These are phyloP conservation scores for Synanthedon formicaeformis DNA, from an alignment of 2,888 invertebrate species.

Conservation along the genomic window DNA sequence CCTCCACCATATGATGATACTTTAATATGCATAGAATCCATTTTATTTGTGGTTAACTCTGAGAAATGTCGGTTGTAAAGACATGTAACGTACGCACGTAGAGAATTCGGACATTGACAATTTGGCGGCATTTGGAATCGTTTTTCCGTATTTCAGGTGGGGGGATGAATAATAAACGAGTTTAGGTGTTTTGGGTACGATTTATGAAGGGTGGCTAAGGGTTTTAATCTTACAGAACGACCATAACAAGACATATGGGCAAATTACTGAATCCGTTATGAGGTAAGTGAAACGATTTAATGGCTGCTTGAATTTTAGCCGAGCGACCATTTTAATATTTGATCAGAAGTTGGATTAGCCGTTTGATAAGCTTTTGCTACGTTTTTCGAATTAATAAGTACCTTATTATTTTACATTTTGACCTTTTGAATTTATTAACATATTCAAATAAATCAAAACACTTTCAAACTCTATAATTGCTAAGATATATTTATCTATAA, in stretches of 20 bases:
- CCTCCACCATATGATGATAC: slow-evolving; percentile 54
- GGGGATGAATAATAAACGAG: slow-evolving; percentile 56
- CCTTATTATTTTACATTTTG: not conserved
- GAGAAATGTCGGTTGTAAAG: slow-evolving; percentile 33
- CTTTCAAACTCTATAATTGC: not conserved
- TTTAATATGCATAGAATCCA: slow-evolving; percentile 65
- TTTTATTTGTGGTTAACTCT: slow-evolving; percentile 56
- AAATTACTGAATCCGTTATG: slow-evolving; percentile 66
- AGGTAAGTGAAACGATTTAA: slow-evolving; percentile 51
- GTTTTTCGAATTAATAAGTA: slow-evolving; percentile 11
- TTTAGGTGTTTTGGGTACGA: slow-evolving; percentile 46
- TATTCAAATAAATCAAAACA: not conserved
- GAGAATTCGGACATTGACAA: slow-evolving; percentile 36
- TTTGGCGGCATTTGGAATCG: slow-evolving; percentile 40
- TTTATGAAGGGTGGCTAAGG: slow-evolving; percentile 62
- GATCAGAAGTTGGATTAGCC: slow-evolving; percentile 31
- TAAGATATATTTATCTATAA: too few species aligned
- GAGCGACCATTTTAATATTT: slow-evolving; percentile 43
- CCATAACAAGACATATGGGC: slow-evolving; percentile 66
- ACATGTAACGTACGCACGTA: slow-evolving; percentile 14
- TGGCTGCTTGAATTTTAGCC: slow-evolving; percentile 48
- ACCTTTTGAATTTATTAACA: not conserved
- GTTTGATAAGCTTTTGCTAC: slow-evolving; percentile 24
- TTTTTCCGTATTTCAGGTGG: slow-evolving; percentile 44
- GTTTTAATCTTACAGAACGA: slow-evolving; percentile 64